These are phyloP conservation scores for Brachypodius melanocephalos DNA, from an alignment of 2,113 vertebrate species.

Conservation along the genomic window DNA sequence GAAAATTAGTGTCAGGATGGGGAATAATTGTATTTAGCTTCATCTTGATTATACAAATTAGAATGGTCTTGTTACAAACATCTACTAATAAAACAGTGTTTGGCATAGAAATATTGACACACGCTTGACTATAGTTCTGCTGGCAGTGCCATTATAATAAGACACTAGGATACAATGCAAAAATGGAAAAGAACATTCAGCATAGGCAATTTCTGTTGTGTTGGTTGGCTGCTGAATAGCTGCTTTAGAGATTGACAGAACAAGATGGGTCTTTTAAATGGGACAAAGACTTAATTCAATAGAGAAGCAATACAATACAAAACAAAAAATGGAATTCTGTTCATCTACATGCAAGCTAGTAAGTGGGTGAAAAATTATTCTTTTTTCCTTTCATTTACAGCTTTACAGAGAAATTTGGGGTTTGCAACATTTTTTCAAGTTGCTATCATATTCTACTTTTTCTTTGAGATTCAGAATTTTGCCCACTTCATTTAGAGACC, in stretches of 20 bases:
- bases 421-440: constrained; percentile 23
- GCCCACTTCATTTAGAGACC: constrained; percentile 1
- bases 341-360: constrained; percentile 51
- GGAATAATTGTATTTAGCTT: constrained; percentile 21
- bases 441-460: constrained; percentile 20
- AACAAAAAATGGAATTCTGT: constrained; percentile 57
- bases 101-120: constrained; percentile 40
- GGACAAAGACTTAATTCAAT: constrained; percentile 68
- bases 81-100: constrained; percentile 26
- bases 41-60: constrained; percentile 46
- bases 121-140: constrained; percentile 21
- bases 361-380: constrained; percentile 47
- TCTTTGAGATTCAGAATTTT: constrained; percentile 31
- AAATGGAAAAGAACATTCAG: constrained; percentile 42
- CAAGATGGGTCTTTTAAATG: constrained; percentile 62
- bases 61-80: constrained; percentile 42
- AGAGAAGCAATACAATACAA: constrained; percentile 61
- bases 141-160: constrained; percentile 17
- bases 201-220: constrained; percentile 4
- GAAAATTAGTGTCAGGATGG: background rate
- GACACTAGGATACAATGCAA: constrained; percentile 12
- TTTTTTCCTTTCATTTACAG: constrained; percentile 39
- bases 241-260: constrained; percentile 59
- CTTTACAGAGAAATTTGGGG: constrained; percentile 3
- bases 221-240: constrained; percentile 49